Conservation (phyloP, 2,888 invertebrate genomes). For the Apotomis betuletana region DNA sequence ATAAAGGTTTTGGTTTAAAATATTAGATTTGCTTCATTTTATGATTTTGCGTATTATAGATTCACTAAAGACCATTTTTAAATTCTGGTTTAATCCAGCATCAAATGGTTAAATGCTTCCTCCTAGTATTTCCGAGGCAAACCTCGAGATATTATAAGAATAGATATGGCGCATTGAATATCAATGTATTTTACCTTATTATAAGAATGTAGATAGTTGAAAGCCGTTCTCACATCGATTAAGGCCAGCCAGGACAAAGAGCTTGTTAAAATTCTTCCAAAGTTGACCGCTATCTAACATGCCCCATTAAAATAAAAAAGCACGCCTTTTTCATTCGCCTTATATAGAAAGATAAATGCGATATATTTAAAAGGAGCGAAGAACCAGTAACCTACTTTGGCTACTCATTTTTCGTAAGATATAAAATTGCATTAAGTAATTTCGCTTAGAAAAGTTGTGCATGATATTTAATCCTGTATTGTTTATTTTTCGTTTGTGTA, state of each 20-base stretch:
- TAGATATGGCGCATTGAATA: not conserved
- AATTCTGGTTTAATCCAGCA: no score
- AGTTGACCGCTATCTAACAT: conserved; percentile 56
- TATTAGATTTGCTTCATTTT: no score
- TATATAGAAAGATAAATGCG: conserved; percentile 29
- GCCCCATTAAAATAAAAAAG: conserved; percentile 70
- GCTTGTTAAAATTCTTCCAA: conserved; percentile 79
- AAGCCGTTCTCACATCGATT: conserved; percentile 49
- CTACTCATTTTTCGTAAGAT: conserved; percentile 14
- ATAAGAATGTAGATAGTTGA: conserved; percentile 15
- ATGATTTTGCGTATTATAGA: no score
- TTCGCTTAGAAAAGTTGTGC: not conserved
- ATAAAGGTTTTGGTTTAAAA: no score
- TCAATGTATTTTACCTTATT: conserved; percentile 14
- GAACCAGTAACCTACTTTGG: conserved; percentile 26
- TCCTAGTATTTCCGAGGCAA: not conserved
- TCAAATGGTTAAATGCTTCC: not conserved
- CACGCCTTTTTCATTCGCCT: conserved; percentile 49
- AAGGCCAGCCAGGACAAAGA: conserved; percentile 58
- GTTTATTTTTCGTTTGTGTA: no score
- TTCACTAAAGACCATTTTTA: no score
- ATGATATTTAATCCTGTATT: not conserved
- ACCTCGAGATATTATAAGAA: not conserved
- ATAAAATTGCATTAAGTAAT: conserved; percentile 14
- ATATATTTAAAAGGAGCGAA: conserved; percentile 10